phyloP scores from a whole-genome alignment of 2,888 invertebrate genomes.

The Achlya flavicornis region DNA sequence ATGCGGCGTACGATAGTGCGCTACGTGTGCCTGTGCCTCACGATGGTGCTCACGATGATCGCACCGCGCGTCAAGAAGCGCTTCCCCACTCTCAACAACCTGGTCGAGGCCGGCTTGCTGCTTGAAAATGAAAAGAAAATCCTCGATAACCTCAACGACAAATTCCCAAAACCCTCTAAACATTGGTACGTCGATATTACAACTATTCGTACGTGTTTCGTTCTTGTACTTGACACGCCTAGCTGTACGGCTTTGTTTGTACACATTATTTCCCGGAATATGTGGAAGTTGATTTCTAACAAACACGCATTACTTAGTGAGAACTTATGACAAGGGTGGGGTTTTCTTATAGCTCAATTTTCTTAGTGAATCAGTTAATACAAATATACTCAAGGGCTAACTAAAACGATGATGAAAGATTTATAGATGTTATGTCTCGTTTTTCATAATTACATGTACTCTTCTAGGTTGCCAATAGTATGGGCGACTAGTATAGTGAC shows the following conservation, averaged over 20 bases:
- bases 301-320: neutral
- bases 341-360: neutral
- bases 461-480: conserved; percentile 90
- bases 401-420: neutral
- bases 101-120: conserved; percentile 93
- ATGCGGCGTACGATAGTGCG: conserved; percentile 93
- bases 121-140: conserved; percentile 92
- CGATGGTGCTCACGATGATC: conserved; percentile 93
- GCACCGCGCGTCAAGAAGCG: conserved; percentile 94
- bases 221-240: neutral
- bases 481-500: conserved; percentile 96
- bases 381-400: neutral
- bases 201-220: neutral
- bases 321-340: neutral
- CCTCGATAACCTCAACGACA: conserved; percentile 89
- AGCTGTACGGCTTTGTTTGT: neutral
- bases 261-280: conserved; percentile 14
- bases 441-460: neutral
- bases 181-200: conserved; percentile 86
- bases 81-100: conserved; percentile 92
- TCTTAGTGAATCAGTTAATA: neutral
- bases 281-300: conserved; percentile 7
- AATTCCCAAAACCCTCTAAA: conserved; percentile 93
- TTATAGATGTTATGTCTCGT: neutral
- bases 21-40: conserved; percentile 93